Conservation (phyloP, 2,888 invertebrate species). For the Heliconius ismenius region DNA sequence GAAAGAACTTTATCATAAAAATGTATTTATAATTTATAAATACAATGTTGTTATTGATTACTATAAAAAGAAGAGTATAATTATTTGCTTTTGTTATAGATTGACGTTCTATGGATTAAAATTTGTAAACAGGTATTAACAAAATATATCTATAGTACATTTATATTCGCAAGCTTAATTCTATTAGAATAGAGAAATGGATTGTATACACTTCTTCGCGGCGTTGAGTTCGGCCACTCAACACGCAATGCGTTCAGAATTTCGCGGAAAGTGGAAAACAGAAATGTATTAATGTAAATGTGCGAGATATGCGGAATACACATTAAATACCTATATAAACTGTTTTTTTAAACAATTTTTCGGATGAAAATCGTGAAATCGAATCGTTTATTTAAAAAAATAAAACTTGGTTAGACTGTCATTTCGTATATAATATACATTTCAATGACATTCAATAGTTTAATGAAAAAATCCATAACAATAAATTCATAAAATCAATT, state of each 20-base stretch:
- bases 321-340: no score
- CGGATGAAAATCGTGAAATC: no score
- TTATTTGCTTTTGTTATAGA: neutral
- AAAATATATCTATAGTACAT: neutral
- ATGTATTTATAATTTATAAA: neutral
- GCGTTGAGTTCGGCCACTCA: no score
- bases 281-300: no score
- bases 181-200: no score
- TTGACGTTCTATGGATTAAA: neutral
- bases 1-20: neutral
- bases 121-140: neutral
- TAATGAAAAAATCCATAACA: slow-evolving; percentile 47
- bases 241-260: no score
- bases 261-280: no score
- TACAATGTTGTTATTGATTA: neutral
- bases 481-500: slow-evolving; percentile 62
- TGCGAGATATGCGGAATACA: no score
- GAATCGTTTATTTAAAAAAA: no score
- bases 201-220: no score
- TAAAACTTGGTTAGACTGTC: neutral
- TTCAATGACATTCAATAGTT: neutral
- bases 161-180: neutral
- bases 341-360: no score
- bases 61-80: neutral
- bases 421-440: neutral